Conservation (phyloP, 2,888 invertebrate species). For the Tetramorium bicarinatum region DNA sequence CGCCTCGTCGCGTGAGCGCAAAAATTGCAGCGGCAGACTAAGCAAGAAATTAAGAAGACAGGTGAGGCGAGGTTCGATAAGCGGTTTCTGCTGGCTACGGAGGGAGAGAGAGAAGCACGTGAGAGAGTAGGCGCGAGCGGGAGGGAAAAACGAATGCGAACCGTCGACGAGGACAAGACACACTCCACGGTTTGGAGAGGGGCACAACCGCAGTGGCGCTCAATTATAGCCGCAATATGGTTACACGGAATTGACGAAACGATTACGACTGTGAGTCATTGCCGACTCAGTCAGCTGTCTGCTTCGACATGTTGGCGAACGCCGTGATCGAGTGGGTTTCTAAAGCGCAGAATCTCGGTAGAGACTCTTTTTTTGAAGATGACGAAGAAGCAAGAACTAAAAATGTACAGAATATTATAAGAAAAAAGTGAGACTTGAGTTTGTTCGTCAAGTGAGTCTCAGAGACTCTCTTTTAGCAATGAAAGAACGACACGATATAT, state of each 20-base stretch:
- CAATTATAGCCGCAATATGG: constrained; percentile 34
- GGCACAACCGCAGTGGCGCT: constrained; percentile 33
- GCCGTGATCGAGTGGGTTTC: neutral
- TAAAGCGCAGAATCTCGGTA: neutral
- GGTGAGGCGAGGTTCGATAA: constrained; percentile 71
- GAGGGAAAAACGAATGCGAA: constrained; percentile 46
- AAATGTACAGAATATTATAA: neutral
- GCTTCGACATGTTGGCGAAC: neutral
- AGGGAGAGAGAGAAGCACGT: constrained; percentile 45
- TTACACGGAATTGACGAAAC: constrained; percentile 31
- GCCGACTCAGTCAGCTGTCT: constrained; percentile 13
- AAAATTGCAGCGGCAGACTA: constrained; percentile 72
- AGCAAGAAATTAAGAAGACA: constrained; percentile 77
- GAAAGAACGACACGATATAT: neutral
- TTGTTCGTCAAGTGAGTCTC: neutral
- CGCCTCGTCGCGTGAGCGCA: constrained; percentile 64
- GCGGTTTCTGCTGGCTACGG: constrained; percentile 57
- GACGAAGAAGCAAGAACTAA: neutral
- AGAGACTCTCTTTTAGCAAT: neutral
- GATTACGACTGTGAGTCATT: constrained; percentile 35
- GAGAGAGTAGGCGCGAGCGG: constrained; percentile 46
- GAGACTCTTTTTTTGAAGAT: neutral
- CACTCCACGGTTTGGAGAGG: neutral
- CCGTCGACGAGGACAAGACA: constrained; percentile 29
- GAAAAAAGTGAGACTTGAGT: neutral